Percentiles rank a stretch among this genome's conserved stretches.
Evolutionary conservation across 2,888 invertebrate species (phyloP).

Genomic region (Hoplodrina ambigua): DNA sequence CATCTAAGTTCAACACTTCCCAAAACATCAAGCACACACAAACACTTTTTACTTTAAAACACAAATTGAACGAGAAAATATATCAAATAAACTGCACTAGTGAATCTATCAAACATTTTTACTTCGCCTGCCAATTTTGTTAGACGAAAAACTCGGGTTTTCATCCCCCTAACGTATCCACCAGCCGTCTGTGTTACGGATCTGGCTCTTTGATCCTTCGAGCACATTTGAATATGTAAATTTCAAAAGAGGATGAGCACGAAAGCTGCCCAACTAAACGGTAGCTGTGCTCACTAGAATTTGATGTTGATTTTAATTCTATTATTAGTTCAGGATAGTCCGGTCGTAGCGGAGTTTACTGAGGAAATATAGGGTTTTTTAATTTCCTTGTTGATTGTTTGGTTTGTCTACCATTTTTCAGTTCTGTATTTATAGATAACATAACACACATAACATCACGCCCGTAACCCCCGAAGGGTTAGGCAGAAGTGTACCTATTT

Average conservation of each 20-base stretch:
- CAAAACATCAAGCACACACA: background rate
- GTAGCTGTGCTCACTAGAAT: conserved; percentile 38
- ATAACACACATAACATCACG: too few relatives aligned
- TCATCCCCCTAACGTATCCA: conserved; percentile 37
- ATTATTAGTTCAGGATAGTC: conserved; percentile 53
- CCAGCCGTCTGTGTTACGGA: conserved; percentile 65
- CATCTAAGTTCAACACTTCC: too few relatives aligned
- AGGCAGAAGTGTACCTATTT: too few relatives aligned
- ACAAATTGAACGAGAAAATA: conserved; percentile 20
- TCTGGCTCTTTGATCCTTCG: conserved; percentile 77
- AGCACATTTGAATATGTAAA: conserved; percentile 81
- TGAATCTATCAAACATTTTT: conserved; percentile 42
- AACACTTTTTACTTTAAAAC: background rate
- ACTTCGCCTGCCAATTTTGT: conserved; percentile 33
- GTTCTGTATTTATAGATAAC: too few relatives aligned
- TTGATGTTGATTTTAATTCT: conserved; percentile 63
- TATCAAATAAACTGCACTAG: conserved; percentile 23
- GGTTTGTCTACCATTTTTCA: too few relatives aligned
- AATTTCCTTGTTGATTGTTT: conserved; percentile 30
- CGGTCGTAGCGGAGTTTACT: conserved; percentile 12
- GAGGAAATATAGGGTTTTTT: conserved; percentile 50
- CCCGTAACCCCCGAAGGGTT: too few relatives aligned
- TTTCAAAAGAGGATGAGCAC: conserved; percentile 62
- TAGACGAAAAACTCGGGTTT: conserved; percentile 27
- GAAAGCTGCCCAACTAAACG: conserved; percentile 61